A percentile compares a stretch with the other conserved stretches of the same genome.
Conservation (phyloP, 2,113 vertebrate species). For the Neoarius graeffei region DNA sequence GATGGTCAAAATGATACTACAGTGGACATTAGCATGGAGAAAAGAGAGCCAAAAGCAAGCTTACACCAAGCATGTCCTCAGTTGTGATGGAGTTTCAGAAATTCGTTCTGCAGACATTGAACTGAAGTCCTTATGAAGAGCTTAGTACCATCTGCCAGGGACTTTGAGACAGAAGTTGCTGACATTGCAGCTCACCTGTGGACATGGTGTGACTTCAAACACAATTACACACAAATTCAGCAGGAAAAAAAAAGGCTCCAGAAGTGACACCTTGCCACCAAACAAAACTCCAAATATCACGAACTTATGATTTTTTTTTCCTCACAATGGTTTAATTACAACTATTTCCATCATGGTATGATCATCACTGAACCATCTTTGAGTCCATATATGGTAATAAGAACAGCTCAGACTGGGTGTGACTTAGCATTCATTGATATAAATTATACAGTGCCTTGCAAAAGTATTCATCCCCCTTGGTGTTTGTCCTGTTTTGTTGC, state of each 20-base stretch:
- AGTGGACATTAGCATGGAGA: background rate
- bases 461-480: too few species aligned
- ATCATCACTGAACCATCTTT: background rate
- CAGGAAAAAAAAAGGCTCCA: background rate
- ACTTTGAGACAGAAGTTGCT: slow-evolving; percentile 36
- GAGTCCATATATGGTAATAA: background rate
- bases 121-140: slow-evolving; percentile 26
- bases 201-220: slow-evolving; percentile 29
- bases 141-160: slow-evolving; percentile 47
- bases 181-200: background rate
- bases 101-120: slow-evolving; percentile 17
- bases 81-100: slow-evolving; percentile 43
- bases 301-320: background rate
- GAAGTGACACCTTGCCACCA: background rate
- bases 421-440: background rate
- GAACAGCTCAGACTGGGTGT: background rate
- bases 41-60: background rate
- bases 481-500: too few species aligned
- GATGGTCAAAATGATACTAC: background rate
- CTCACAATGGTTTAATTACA: background rate
- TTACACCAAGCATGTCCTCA: background rate
- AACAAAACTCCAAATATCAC: background rate
- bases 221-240: background rate
- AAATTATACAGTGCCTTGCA: too few species aligned
- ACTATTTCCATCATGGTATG: background rate